A percentile compares a stretch with the other conserved stretches of the same genome.
Evolutionary conservation across 2,113 vertebrate species (phyloP).

Genomic region (Trogon melanurus): DNA sequence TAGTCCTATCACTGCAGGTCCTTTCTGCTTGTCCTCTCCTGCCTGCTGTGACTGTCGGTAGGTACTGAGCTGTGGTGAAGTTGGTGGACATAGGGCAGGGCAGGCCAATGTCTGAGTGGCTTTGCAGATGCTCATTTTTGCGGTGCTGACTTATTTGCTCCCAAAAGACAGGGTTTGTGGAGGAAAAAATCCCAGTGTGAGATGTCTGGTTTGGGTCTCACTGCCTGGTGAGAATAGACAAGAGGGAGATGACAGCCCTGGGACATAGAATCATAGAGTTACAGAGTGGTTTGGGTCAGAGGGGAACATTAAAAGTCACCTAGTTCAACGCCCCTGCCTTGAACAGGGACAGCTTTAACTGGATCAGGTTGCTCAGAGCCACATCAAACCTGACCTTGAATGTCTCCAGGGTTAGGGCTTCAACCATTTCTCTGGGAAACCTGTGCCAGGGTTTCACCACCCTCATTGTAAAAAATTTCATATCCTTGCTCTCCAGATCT

Average conservation of each 20-base stretch:
- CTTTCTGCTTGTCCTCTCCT: not conserved
- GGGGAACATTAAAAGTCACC: too few species aligned
- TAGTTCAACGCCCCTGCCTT: too few species aligned
- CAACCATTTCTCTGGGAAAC: too few species aligned
- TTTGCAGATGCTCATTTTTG: not conserved
- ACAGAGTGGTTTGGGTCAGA: too few species aligned
- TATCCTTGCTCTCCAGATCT: not conserved
- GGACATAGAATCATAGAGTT: not conserved
- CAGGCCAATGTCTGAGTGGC: not conserved
- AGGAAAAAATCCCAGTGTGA: not conserved
- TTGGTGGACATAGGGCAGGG: not conserved
- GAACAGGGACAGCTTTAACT: too few species aligned
- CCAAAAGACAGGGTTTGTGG: not conserved
- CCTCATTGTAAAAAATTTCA: not conserved
- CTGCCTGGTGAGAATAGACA: not conserved
- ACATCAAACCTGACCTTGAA: too few species aligned
- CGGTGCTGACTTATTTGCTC: fast-evolving
- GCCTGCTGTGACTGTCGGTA: not conserved
- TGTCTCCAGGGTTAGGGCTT: too few species aligned
- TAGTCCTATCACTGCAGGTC: not conserved
- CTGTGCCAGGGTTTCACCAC: too few species aligned
- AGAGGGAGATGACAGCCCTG: not conserved
- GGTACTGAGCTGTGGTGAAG: not conserved
- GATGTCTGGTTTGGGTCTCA: not conserved
- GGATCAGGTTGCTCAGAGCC: too few species aligned